Base-by-base conservation (phyloP, 2,113 vertebrate genomes). In the Chamaea fasciata region DNA sequence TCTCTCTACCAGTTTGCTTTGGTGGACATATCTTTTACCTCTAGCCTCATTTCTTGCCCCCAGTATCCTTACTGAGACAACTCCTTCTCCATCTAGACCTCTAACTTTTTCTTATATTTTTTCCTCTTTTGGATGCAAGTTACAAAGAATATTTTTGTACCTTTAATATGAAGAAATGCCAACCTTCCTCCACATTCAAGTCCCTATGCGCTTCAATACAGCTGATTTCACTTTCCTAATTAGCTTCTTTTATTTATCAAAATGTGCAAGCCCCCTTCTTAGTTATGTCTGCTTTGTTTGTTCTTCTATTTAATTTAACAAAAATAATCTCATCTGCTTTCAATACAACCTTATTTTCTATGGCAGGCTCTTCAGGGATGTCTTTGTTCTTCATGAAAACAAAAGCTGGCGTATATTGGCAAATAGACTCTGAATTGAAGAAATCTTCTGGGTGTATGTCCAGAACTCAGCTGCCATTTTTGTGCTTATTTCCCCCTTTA, bases 201-300 rank as follows among this genome's bases (percentile, higher is more conserved):
- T 91, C 65, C 70, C 85, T 85, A 57, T 76, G 53, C 31, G 79
- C 44, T 78, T 90, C 70, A 69, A 31, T 84, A 49, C 27, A 71
- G 46, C 26, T 75, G 52, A 87, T 49, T 77, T 78, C 50, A 55
- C 68, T 91, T 91, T 90, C 50, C 39, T 94, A 95, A 93, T 94
- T 93, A 91, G 13, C 41, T 91, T 82, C 28, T 84, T 91, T 68
- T 89, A 70, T 87, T 94, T 91, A 76, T 84, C 52, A 73, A 82
- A 91, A 84, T 56, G 31, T 90, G 70, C 59, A 89, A 70, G 37
- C 4, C 21, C 13, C 1, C 41, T 78, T 76, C 81, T 91, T 84
- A 46, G 33, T 73, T 86, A 44, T 63, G 50, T 39, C 64, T 89
- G 35, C 13, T 89, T 82, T 87, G 44, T 89, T 90, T 89, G 74